Percentiles rank a stretch among this genome's conserved stretches.
Evolutionary conservation across 2,113 vertebrate genomes (phyloP).

Genomic region (Grantiella picta): DNA sequence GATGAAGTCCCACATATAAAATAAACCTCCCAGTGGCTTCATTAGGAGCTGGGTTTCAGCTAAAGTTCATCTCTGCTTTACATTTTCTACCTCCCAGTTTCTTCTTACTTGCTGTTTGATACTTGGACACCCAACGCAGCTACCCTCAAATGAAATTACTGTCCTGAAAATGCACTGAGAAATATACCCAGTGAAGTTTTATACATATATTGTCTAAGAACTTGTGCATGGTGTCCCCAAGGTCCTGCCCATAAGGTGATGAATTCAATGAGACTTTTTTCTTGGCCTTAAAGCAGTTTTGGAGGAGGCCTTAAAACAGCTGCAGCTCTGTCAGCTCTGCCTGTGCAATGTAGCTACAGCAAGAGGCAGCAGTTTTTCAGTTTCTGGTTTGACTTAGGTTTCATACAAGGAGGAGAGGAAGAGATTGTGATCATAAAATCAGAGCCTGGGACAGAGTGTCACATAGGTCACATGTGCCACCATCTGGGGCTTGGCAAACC

Average conservation of each 20-base stretch:
- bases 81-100: neutral
- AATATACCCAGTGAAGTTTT: neutral
- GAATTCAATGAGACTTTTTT: neutral
- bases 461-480: neutral
- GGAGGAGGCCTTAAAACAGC: neutral
- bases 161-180: neutral
- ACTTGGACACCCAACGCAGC: neutral
- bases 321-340: neutral
- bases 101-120: neutral
- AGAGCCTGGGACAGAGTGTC: neutral
- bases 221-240: neutral
- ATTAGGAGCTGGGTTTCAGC: neutral
- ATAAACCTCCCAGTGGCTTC: neutral
- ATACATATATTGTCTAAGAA: neutral
- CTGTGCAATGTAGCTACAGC: neutral
- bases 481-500: rapidly evolving
- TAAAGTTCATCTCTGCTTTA: neutral
- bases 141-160: neutral
- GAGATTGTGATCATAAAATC: rapidly evolving
- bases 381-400: neutral
- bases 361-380: neutral
- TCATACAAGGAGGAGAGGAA: neutral
- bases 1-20: neutral
- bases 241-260: neutral
- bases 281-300: neutral